Percentiles rank a stretch among this genome's conserved stretches.
phyloP scores from a whole-genome alignment of 2,113 vertebrate genomes.

The Nothoprocta perdicaria region DNA sequence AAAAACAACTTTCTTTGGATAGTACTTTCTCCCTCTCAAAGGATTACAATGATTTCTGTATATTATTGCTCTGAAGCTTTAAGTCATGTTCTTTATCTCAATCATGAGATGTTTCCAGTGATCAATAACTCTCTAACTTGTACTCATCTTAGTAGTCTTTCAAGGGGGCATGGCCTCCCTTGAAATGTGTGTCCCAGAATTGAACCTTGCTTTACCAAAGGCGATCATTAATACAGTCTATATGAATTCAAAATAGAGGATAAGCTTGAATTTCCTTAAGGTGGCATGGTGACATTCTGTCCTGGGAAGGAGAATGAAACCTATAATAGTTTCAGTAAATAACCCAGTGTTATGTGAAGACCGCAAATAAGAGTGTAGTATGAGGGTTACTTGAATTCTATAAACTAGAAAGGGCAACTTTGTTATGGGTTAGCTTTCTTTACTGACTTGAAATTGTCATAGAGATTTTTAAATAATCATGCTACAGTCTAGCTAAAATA shows the following conservation, averaged over 20 bases:
- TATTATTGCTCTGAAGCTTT: not conserved
- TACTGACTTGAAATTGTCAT: not conserved
- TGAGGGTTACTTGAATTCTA: not conserved
- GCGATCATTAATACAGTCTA: not conserved
- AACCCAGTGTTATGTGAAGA: not conserved
- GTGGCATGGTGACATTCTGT: not conserved
- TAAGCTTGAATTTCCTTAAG: not conserved
- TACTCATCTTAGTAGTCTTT: not conserved
- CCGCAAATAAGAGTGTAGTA: not conserved
- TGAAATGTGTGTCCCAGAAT: not conserved
- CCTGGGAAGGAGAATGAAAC: not conserved
- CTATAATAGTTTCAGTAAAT: not conserved
- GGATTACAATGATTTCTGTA: not conserved
- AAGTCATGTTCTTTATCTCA: not conserved
- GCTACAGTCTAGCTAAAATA: not conserved
- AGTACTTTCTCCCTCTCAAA: not conserved
- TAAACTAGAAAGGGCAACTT: not conserved
- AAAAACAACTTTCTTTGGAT: not conserved
- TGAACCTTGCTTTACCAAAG: not conserved
- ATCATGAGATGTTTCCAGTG: not conserved
- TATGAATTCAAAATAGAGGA: not conserved
- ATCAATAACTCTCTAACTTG: slow-evolving; percentile 1
- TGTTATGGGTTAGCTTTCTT: not conserved
- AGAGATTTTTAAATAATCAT: not conserved
- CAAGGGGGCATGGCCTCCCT: not conserved